These are phyloP conservation scores for Seriola dumerili DNA, from an alignment of 2,113 vertebrate genomes.

Conservation along the genomic window DNA sequence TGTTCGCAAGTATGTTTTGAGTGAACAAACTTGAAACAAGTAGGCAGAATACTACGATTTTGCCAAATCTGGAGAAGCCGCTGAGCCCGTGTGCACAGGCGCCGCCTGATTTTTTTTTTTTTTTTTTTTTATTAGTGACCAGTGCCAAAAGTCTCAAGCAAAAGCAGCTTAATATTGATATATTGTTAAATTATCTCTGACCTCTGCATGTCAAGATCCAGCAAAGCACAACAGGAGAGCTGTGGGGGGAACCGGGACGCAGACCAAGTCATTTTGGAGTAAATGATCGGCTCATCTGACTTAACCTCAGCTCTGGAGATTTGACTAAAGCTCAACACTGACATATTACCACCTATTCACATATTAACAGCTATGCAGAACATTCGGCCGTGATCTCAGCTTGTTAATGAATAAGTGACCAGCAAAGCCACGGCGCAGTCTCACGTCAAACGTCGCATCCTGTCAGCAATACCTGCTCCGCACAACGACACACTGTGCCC, in stretches of 20 bases:
- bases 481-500: constrained; percentile 62
- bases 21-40: no score
- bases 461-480: constrained; percentile 54
- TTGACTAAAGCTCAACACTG: constrained; percentile 31
- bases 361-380: constrained; percentile 54
- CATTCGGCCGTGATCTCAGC: constrained; percentile 54
- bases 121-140: no score
- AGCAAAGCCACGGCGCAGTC: constrained; percentile 54
- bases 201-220: constrained; percentile 29
- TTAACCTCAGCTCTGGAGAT: constrained; percentile 47
- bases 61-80: no score
- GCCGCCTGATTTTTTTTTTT: no score
- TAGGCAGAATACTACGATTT: no score
- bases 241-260: constrained; percentile 23
- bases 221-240: constrained; percentile 34
- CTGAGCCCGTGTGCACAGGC: no score
- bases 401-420: constrained; percentile 68
- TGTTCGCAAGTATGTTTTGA: no score
- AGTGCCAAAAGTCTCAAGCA: constrained; percentile 21
- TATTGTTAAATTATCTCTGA: constrained; percentile 30
- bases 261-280: constrained; percentile 40
- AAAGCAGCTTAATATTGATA: constrained; percentile 29
- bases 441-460: constrained; percentile 51
- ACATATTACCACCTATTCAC: constrained; percentile 43
- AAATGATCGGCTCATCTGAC: constrained; percentile 51